Conservation (phyloP, 1,140 invertebrate species). For the Helicoverpa armigera region DNA sequence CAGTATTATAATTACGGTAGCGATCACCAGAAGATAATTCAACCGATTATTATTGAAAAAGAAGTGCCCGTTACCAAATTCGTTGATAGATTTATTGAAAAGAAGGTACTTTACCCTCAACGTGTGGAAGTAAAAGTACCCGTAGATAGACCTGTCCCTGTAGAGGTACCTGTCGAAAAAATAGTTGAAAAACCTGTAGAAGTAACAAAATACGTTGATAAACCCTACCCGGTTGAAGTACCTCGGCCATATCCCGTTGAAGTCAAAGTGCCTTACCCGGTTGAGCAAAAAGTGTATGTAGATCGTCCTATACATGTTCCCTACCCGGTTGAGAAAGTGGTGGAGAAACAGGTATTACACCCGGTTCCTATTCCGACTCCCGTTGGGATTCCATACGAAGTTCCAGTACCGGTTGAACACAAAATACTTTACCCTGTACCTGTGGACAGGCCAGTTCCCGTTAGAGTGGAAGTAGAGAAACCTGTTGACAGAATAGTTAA, state of each 20-base stretch:
- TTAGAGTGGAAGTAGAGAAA: conserved; percentile 84
- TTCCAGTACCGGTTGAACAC: conserved; percentile 76
- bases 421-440: conserved; percentile 76
- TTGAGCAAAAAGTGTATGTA: conserved; percentile 85
- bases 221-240: conserved; percentile 83
- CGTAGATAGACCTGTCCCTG: conserved; percentile 85
- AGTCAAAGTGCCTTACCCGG: conserved; percentile 83
- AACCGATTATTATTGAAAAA: conserved; percentile 86
- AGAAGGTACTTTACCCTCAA: conserved; percentile 85
- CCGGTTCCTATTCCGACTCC: conserved; percentile 77
- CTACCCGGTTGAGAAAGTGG: conserved; percentile 87
- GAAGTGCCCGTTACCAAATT: conserved; percentile 85
- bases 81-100: conserved; percentile 87
- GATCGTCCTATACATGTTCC: conserved; percentile 87
- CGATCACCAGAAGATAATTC: conserved; percentile 68
- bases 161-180: conserved; percentile 85
- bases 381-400: conserved; percentile 71
- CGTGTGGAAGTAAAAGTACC: conserved; percentile 82
- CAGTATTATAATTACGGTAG: conserved; percentile 59
- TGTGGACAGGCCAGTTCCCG: conserved; percentile 83
- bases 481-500: conserved; percentile 75
- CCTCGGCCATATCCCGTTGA: conserved; percentile 85
- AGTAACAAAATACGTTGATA: conserved; percentile 84
- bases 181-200: conserved; percentile 85
- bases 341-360: conserved; percentile 82